phyloP scores from a whole-genome alignment of 2,797 vertebrate genomes.

The Diplodus puntazzo region DNA sequence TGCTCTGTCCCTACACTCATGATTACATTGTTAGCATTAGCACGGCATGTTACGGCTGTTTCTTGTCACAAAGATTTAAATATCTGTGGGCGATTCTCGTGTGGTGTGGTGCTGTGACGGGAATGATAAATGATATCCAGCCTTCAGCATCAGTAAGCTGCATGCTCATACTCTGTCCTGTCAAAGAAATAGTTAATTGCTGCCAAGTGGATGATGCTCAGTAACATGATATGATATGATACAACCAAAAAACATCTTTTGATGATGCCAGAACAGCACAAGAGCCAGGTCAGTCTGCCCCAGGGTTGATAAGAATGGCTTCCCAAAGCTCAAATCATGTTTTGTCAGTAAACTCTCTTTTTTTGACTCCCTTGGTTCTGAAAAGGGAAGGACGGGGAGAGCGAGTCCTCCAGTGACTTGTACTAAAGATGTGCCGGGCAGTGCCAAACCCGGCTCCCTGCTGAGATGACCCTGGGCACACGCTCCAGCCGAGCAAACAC shows the following conservation, averaged over 20 bases:
- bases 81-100: too few species aligned
- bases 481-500: conserved; percentile 83
- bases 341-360: conserved; percentile 31
- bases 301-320: conserved; percentile 27
- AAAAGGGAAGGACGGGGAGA: conserved; percentile 50
- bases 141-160: conserved; percentile 4
- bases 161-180: conserved; percentile 1
- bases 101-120: background rate
- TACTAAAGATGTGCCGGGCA: conserved; percentile 67
- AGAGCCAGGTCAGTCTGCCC: conserved; percentile 34
- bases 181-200: conserved; percentile 27
- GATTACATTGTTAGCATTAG: too few species aligned
- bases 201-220: background rate
- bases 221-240: conserved; percentile 10
- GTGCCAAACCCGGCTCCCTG: conserved; percentile 76
- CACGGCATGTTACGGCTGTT: too few species aligned
- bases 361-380: conserved; percentile 43
- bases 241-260: conserved; percentile 3
- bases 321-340: conserved; percentile 31
- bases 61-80: too few species aligned
- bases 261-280: conserved; percentile 15
- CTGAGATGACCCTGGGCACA: conserved; percentile 76
- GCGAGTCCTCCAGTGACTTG: conserved; percentile 46
- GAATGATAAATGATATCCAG: background rate
- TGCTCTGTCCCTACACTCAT: too few species aligned